A percentile compares a stretch with the other conserved stretches of the same genome.
Conservation (phyloP, 2,888 invertebrate genomes). For the Colletes collaris region DNA sequence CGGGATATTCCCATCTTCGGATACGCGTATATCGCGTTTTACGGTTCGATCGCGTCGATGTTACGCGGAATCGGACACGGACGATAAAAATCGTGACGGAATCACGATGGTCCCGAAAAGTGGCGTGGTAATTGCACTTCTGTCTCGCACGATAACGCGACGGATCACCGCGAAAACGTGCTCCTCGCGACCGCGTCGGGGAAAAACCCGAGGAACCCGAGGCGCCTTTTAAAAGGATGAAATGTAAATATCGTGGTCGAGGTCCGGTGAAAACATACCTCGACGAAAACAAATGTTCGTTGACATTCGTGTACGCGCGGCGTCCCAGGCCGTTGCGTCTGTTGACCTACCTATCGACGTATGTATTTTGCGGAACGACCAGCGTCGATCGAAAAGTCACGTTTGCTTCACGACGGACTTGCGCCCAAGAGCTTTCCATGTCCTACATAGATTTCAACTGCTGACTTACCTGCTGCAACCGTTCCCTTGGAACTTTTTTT, state of each 20-base stretch:
- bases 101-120: too few relatives aligned
- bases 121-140: too few relatives aligned
- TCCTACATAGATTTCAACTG: slow-evolving; percentile 32
- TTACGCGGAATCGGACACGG: too few relatives aligned
- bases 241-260: not conserved
- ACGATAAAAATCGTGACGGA: too few relatives aligned
- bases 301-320: slow-evolving; percentile 18
- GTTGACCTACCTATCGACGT: slow-evolving; percentile 34
- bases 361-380: slow-evolving; percentile 36
- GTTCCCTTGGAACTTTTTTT: too few relatives aligned
- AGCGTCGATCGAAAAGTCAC: slow-evolving; percentile 48
- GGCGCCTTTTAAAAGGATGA: too few relatives aligned
- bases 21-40: too few relatives aligned
- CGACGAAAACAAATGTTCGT: not conserved
- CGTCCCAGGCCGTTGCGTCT: slow-evolving; percentile 7
- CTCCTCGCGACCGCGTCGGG: too few relatives aligned
- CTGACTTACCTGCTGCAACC: not conserved
- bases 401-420: slow-evolving; percentile 46
- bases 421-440: slow-evolving; percentile 51
- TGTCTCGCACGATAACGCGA: not conserved
- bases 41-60: too few relatives aligned
- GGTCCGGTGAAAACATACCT: slow-evolving; percentile 26
- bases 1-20: too few relatives aligned
- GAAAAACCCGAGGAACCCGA: too few relatives aligned
- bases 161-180: too few relatives aligned